phyloP scores from a whole-genome alignment of 2,797 vertebrate species.

The Helostoma temminkii region DNA sequence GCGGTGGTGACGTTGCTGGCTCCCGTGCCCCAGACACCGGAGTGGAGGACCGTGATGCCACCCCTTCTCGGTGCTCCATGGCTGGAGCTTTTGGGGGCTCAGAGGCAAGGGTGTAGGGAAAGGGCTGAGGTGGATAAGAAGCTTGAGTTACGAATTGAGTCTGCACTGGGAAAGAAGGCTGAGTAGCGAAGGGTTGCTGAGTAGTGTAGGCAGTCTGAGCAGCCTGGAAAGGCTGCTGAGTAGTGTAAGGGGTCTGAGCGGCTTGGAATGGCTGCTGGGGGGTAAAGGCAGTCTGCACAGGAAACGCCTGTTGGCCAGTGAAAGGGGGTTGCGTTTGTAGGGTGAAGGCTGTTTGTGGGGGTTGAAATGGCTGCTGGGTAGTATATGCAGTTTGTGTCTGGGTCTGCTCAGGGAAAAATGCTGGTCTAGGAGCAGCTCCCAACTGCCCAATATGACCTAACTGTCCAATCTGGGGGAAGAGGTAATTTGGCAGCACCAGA shows the following conservation, averaged over 20 bases:
- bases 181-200: slow-evolving; percentile 66
- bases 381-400: slow-evolving; percentile 77
- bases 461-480: slow-evolving; percentile 83
- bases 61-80: slow-evolving; percentile 74
- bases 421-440: slow-evolving; percentile 72
- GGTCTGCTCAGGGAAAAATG: slow-evolving; percentile 80
- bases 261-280: slow-evolving; percentile 77
- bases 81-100: slow-evolving; percentile 74
- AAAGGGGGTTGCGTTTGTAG: slow-evolving; percentile 72
- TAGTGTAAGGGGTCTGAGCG: slow-evolving; percentile 62
- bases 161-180: slow-evolving; percentile 82
- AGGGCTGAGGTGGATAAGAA: slow-evolving; percentile 76
- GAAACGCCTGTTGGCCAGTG: slow-evolving; percentile 67
- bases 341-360: slow-evolving; percentile 69
- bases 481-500: slow-evolving; percentile 89
- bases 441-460: slow-evolving; percentile 73
- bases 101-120: slow-evolving; percentile 73
- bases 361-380: slow-evolving; percentile 71
- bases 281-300: slow-evolving; percentile 77
- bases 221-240: slow-evolving; percentile 67
- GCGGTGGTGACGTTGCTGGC: slow-evolving; percentile 81
- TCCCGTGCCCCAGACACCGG: slow-evolving; percentile 78
- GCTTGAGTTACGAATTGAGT: slow-evolving; percentile 77
- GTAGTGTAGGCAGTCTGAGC: slow-evolving; percentile 60
- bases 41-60: slow-evolving; percentile 81